Base-by-base conservation (phyloP, 2,797 vertebrate genomes). In the Galago senegalensis region DNA sequence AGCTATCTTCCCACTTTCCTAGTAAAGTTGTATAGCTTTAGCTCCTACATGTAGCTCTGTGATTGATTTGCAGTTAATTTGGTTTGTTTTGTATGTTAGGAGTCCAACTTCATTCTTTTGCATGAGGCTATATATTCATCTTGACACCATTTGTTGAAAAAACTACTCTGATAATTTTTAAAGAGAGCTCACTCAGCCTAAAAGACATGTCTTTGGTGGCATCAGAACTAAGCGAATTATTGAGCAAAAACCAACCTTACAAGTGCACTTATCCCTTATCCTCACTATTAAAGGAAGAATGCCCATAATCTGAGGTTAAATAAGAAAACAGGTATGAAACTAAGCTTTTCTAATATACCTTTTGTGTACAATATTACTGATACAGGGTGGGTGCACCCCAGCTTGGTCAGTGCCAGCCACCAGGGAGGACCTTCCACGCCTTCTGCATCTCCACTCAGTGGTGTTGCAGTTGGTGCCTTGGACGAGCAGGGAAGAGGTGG, bases 1-100 rank as follows among this genome's bases (percentile, higher is more conserved):
- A 56, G 7, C 81, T 81, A 43, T 69, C n/a, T 89, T 96, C 89
- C 70, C 40, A 86, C 3, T 73, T 89, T 81, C 25, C 65, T 63
- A 7, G 37, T 61, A 61, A 11, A 80, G 17, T 84, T 82, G 87
- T 67, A 79, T 61, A 79, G 43, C 18, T 77, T 77, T 82, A 75
- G 16, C 40, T 40, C 27, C 12, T 67, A 49, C 6, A 56, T 76
- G 73, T 94, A 65, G 2, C 14, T 29, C 46, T 79, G 2, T 14
- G 60, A 61, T 63, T 27, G 14, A 87, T 83, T 93, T 43, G 7
- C 1, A 49, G 37, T 10, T 75, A 56, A 63, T 60, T 46, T 43
- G 25, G 72, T 60, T 96, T 46, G 17, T 43, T 43, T 61, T 76
- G 4, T 63, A 0, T 76, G 11, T 46, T 31, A 27, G 23, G 8